Conservation (phyloP, 2,797 vertebrate genomes). For the Enteromius anoplus region DNA sequence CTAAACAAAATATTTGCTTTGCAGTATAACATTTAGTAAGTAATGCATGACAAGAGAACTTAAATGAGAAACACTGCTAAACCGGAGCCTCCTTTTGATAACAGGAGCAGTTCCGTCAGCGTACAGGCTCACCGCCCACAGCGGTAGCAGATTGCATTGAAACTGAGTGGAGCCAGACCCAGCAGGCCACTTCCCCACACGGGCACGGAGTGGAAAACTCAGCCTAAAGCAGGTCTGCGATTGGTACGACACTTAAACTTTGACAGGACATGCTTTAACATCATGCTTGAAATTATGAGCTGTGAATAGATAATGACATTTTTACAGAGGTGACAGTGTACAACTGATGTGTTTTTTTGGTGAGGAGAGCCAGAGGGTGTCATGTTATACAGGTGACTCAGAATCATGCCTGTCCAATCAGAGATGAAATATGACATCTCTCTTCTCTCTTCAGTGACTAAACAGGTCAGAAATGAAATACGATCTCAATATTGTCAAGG, state of each 20-base stretch:
- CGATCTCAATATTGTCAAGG: not conserved
- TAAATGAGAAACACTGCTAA: slow-evolving; percentile 10
- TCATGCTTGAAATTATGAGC: slow-evolving; percentile 11
- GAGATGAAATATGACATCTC: slow-evolving; percentile 17
- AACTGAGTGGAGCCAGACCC: slow-evolving; percentile 68
- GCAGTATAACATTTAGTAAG: not conserved
- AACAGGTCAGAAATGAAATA: slow-evolving; percentile 51
- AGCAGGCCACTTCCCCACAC: slow-evolving; percentile 75
- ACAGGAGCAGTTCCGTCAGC: slow-evolving; percentile 40
- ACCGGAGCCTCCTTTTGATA: slow-evolving; percentile 29
- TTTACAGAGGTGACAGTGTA: not conserved
- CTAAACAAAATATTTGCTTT: not conserved
- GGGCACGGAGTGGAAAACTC: slow-evolving; percentile 57
- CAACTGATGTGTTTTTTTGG: not conserved
- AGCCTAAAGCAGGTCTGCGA: slow-evolving; percentile 33
- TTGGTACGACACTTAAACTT: not conserved
- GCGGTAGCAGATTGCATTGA: slow-evolving; percentile 72
- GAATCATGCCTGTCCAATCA: slow-evolving; percentile 28
- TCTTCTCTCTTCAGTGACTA: slow-evolving; percentile 42
- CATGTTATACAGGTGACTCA: slow-evolving; percentile 25
- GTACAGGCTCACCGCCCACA: slow-evolving; percentile 54
- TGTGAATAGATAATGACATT: slow-evolving; percentile 11
- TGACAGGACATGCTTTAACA: not conserved
- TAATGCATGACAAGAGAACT: not conserved
- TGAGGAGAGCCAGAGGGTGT: not conserved